Evolutionary conservation across 2,797 vertebrate genomes (phyloP).

Genomic region (Sternotherus odoratus): DNA sequence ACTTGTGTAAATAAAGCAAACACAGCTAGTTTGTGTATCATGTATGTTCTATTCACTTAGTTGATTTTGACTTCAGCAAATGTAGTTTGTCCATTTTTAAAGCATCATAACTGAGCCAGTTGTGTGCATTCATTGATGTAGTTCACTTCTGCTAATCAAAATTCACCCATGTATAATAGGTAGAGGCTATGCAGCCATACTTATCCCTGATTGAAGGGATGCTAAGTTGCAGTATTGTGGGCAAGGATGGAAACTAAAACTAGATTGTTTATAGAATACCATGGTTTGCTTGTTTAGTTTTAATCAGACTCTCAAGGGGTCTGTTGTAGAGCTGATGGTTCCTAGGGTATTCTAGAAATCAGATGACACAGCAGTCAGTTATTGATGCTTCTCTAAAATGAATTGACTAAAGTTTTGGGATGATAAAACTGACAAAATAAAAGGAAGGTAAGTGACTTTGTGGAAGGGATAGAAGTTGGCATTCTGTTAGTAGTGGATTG

Average conservation of each 20-base stretch:
- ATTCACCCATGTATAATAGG: accelerated
- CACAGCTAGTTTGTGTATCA: not conserved
- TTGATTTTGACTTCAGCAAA: not conserved
- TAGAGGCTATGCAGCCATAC: not conserved
- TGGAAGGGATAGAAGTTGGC: not conserved
- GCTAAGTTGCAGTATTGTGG: no score
- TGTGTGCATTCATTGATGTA: not conserved
- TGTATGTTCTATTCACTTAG: not conserved
- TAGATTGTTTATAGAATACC: no score
- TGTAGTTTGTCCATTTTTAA: not conserved
- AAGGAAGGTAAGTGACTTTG: not conserved
- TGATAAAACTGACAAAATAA: not conserved
- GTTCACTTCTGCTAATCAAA: not conserved
- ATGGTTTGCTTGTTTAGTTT: no score
- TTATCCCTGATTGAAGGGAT: not conserved
- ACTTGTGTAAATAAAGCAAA: not conserved
- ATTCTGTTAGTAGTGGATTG: not conserved
- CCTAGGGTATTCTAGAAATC: no score
- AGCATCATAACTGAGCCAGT: not conserved
- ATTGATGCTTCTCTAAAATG: not conserved
- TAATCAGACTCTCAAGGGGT: no score
- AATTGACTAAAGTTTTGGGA: not conserved
- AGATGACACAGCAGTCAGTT: no score
- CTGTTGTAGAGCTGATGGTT: no score
- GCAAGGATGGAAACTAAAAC: no score